Evolutionary conservation across 2,797 vertebrate genomes (phyloP).

Genomic region (Chrosomus eos): DNA sequence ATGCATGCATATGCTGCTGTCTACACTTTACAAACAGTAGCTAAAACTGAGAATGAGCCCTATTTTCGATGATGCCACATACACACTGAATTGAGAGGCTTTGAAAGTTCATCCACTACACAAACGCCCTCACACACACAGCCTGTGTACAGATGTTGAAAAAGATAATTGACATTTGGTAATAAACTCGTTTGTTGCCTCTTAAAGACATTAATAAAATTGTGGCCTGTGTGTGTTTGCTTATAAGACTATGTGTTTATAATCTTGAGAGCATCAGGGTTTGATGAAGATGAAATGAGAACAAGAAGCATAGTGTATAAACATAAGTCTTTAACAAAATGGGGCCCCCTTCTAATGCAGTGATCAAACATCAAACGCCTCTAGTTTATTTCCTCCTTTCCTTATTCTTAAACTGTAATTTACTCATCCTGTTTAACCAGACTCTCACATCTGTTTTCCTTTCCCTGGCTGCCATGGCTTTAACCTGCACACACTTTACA

Average conservation of each 20-base stretch:
- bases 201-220: constrained; percentile 71
- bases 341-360: constrained; percentile 15
- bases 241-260: constrained; percentile 58
- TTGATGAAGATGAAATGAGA: constrained; percentile 59
- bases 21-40: constrained; percentile 29
- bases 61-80: constrained; percentile 2
- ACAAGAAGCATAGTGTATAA: constrained; percentile 49
- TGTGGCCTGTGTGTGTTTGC: constrained; percentile 58
- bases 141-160: constrained; percentile 74
- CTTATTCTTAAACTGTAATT: constrained; percentile 43
- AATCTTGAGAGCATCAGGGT: constrained; percentile 27
- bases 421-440: constrained; percentile 44
- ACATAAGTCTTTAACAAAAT: constrained; percentile 52
- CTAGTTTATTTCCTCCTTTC: constrained; percentile 36
- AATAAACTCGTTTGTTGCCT: constrained; percentile 72
- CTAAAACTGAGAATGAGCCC: background rate
- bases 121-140: constrained; percentile 17
- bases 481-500: constrained; percentile 45
- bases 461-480: constrained; percentile 59
- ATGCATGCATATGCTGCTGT: constrained; percentile 32
- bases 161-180: constrained; percentile 70
- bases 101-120: constrained; percentile 19
- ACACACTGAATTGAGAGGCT: constrained; percentile 16
- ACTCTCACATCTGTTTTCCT: constrained; percentile 22
- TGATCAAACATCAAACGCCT: constrained; percentile 56